Percentiles rank a stretch among this genome's conserved stretches.
Evolutionary conservation across 2,113 vertebrate genomes (phyloP).

Genomic region (Leptocoma aspasia): DNA sequence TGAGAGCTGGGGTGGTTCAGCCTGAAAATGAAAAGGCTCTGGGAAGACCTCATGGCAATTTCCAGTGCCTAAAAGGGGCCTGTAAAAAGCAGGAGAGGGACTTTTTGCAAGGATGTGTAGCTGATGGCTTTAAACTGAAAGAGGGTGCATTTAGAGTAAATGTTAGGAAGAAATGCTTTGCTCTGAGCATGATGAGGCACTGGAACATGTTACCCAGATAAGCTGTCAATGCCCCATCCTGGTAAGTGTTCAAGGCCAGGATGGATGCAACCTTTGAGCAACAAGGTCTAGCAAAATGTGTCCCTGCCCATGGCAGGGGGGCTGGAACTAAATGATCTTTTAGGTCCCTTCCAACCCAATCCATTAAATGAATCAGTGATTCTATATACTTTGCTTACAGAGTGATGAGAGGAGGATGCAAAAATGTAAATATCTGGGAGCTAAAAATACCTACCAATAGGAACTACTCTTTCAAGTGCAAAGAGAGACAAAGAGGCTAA

Average conservation of each 20-base stretch:
- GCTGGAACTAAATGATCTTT: neutral
- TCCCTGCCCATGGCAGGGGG: too few species aligned
- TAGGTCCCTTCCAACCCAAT: neutral
- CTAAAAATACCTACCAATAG: neutral
- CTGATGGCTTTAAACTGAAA: neutral
- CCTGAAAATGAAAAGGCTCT: neutral
- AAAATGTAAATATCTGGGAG: neutral
- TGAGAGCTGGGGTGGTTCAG: neutral
- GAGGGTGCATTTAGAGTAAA: neutral
- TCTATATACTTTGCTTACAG: neutral
- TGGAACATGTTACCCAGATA: neutral
- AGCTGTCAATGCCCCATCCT: neutral
- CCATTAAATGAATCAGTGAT: accelerated
- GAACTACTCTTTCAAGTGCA: neutral
- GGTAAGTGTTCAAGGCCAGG: neutral
- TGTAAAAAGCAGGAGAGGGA: neutral
- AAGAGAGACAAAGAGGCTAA: neutral
- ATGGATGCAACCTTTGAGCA: neutral
- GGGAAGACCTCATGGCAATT: neutral
- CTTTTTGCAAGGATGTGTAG: neutral
- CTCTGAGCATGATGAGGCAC: neutral
- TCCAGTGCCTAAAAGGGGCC: neutral
- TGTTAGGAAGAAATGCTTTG: neutral
- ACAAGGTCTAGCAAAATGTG: neutral
- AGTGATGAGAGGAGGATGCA: neutral